Percentiles rank a stretch among this genome's conserved stretches.
phyloP scores from a whole-genome alignment of 2,797 vertebrate genomes.

The Brachyalestes nurse region DNA sequence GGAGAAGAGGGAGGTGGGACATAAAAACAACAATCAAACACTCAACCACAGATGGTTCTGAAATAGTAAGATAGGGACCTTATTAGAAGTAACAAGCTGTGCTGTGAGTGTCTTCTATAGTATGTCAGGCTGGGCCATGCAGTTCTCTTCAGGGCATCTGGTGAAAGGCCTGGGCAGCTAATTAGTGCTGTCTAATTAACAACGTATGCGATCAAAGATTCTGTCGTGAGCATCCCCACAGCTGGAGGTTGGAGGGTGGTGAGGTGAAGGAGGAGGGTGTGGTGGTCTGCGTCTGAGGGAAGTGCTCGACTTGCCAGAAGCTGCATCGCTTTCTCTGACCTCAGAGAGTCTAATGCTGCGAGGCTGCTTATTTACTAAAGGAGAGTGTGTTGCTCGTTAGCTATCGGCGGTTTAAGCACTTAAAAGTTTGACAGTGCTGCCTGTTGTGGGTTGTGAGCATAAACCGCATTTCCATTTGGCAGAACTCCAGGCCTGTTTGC shows the following conservation, averaged over 20 bases:
- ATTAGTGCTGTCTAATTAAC: conserved; percentile 62
- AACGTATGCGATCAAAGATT: conserved; percentile 53
- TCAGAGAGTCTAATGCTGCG: neutral
- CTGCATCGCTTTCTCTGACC: conserved; percentile 6
- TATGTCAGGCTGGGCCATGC: conserved; percentile 36
- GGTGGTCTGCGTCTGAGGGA: conserved; percentile 8
- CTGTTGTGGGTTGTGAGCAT: conserved; percentile 1
- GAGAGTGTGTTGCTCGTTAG: conserved; percentile 21
- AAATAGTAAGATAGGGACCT: conserved; percentile 40
- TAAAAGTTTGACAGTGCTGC: conserved; percentile 9
- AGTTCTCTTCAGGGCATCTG: conserved; percentile 33
- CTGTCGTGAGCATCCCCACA: conserved; percentile 25
- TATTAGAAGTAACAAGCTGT: conserved; percentile 55
- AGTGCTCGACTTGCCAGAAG: conserved; percentile 4
- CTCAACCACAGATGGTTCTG: conserved; percentile 33
- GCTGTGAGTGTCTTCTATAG: conserved; percentile 26
- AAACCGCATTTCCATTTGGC: conserved; percentile 15
- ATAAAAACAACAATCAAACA: conserved; percentile 24
- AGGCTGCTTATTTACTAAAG: conserved; percentile 12
- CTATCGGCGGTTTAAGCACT: conserved; percentile 24
- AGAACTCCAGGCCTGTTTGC: conserved; percentile 15
- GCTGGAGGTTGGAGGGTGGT: neutral
- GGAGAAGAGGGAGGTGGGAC: neutral
- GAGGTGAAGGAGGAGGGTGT: neutral
- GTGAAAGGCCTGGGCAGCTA: conserved; percentile 37